Evolutionary conservation across 1,140 invertebrate species (phyloP), one percentile per base, ranked within the genome.

Genomic region (Drosophila azteca): DNA sequence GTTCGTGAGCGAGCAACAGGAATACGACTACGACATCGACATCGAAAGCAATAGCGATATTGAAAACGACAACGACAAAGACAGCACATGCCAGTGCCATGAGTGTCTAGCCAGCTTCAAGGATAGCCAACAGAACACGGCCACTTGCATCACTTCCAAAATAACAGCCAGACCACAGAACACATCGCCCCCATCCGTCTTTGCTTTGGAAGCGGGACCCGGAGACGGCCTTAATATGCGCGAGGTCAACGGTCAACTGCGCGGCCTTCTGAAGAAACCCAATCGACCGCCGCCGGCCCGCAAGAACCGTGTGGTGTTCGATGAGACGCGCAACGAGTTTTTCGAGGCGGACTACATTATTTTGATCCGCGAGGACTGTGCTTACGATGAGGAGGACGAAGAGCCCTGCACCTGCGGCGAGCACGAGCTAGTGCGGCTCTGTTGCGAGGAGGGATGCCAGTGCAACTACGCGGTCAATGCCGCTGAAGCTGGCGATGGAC

Each of bases 291-390:
- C 91, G 51, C 80, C 91, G 8, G 66, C 75, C 13, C 77, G 91
- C 6, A 96, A 96, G 84, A 94, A 95, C 90, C 94, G 96, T n/a
- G 96, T 97, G 0, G 94, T 96, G 9, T 97, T 97, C 77, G 95
- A 97, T 89, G 96, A 97, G 92, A 96, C 95, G 68, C 93, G 95
- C 20, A 97, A 97, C 92, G 96, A 96, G 91, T 97, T 96, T 92
- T 97, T 97, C 90, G 96, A 97, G 60, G 96, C 96, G 2, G 96
- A 97, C 92, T 97, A 97, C 81, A 96, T 97, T 69, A 97, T 97
- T 77, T 92, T 97, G 22, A 96, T 97, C 50, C 94, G 96, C 43
- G 96, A 97, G 80, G 96, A 97, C 84, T 96, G 95, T 73, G 95
- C 95, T 62, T 95, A 95, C 77, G 95, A 95, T 48, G 95, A 96